These are phyloP conservation scores for Drosophila tristis DNA, from an alignment of 1,140 invertebrate species.

Conservation along the genomic window DNA sequence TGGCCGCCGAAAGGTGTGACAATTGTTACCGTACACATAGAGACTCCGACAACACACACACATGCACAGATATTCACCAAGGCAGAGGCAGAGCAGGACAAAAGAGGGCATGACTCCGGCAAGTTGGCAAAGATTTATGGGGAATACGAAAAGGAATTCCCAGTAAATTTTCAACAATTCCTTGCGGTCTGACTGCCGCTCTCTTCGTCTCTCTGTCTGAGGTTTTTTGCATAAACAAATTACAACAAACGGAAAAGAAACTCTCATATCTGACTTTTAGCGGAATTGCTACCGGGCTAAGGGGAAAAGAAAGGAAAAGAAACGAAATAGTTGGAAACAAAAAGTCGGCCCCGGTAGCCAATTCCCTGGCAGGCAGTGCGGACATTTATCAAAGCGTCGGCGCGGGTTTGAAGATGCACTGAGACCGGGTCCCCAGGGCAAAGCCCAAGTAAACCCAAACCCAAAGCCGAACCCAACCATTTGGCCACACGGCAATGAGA, in stretches of 20 bases:
- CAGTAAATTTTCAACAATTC: slow-evolving; percentile 70
- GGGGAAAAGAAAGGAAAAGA: slow-evolving; percentile 6
- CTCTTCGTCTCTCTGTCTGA: slow-evolving; percentile 18
- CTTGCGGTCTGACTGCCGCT: slow-evolving; percentile 45
- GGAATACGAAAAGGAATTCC: slow-evolving; percentile 64
- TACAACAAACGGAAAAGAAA: slow-evolving; percentile 31
- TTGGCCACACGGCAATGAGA: slow-evolving; percentile 38
- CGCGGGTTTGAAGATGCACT: slow-evolving; percentile 64
- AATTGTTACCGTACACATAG: slow-evolving; percentile 65
- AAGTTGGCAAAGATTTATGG: slow-evolving; percentile 77
- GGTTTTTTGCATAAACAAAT: slow-evolving; percentile 66
- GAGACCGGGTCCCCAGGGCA: slow-evolving; percentile 36
- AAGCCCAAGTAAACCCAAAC: slow-evolving; percentile 36
- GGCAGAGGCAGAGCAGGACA: slow-evolving; percentile 1
- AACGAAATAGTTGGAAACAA: slow-evolving; percentile 7
- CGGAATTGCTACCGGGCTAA: slow-evolving; percentile 75
- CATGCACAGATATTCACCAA: background rate
- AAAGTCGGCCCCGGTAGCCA: slow-evolving; percentile 55
- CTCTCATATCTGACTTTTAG: slow-evolving; percentile 58
- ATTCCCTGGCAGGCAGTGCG: slow-evolving; percentile 40
- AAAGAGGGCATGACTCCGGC: slow-evolving; percentile 51
- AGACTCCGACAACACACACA: slow-evolving; percentile 13
- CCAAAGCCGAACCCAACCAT: too few relatives aligned
- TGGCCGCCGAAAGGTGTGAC: slow-evolving; percentile 81
- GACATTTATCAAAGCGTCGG: slow-evolving; percentile 75